Percentiles rank a stretch among this genome's conserved stretches.
phyloP scores from a whole-genome alignment of 2,888 invertebrate genomes.

The Megalurothrips usitatus region DNA sequence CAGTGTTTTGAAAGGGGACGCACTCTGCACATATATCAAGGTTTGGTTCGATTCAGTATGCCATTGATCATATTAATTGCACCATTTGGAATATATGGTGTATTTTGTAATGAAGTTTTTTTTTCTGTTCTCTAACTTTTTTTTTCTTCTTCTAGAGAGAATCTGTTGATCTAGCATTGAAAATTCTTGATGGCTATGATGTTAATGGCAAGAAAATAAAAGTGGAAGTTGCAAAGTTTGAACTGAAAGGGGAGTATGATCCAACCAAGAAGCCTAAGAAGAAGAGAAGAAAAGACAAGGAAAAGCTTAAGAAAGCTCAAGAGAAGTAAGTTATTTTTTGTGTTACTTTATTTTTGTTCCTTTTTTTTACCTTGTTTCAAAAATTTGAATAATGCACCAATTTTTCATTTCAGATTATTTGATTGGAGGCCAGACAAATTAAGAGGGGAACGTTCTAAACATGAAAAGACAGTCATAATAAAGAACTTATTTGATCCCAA shows the following conservation, averaged over 20 bases:
- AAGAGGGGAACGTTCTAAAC: constrained; percentile 76
- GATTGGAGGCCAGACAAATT: constrained; percentile 96
- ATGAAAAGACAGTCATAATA: constrained; percentile 86
- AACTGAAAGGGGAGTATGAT: constrained; percentile 91
- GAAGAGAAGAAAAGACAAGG: constrained; percentile 78
- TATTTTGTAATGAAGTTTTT: too few relatives aligned
- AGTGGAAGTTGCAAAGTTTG: constrained; percentile 90
- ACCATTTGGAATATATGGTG: too few relatives aligned
- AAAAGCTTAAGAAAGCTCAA: constrained; percentile 86
- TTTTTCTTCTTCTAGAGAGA: constrained; percentile 59
- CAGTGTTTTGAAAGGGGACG: constrained; percentile 89
- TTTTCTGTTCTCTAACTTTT: constrained; percentile 33
- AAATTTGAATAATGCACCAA: neutral
- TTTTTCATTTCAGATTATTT: constrained; percentile 60
- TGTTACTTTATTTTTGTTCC: constrained; percentile 28
- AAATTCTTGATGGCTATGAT: constrained; percentile 83
- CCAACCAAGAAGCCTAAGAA: constrained; percentile 87
- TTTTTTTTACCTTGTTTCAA: constrained; percentile 29
- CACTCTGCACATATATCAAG: constrained; percentile 91
- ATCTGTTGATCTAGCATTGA: constrained; percentile 88
- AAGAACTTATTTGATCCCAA: constrained; percentile 88
- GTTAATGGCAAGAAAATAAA: constrained; percentile 73
- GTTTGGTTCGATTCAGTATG: constrained; percentile 47
- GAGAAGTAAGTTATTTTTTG: constrained; percentile 62
- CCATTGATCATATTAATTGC: constrained; percentile 26